These are phyloP conservation scores for Eumerus sabulonum DNA, from an alignment of 2,888 invertebrate species.

Conservation along the genomic window DNA sequence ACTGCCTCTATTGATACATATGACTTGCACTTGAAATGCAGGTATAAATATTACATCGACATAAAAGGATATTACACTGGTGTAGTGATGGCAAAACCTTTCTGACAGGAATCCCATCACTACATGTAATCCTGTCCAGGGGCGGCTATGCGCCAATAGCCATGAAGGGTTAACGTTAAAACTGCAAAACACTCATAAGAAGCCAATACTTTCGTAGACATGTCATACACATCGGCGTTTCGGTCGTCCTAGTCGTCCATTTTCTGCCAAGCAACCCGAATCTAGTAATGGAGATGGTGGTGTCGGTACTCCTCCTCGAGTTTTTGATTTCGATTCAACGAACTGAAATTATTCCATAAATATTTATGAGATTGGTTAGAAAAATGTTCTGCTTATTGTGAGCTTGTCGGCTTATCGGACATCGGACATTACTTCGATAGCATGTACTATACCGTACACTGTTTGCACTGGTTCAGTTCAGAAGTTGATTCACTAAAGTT, in stretches of 20 bases:
- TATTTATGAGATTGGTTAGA: slow-evolving; percentile 65
- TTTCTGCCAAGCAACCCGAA: slow-evolving; percentile 16
- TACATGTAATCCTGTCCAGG: background rate
- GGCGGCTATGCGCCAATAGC: background rate
- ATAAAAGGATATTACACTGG: slow-evolving; percentile 43
- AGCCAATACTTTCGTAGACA: slow-evolving; percentile 47
- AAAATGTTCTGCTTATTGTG: slow-evolving; percentile 55
- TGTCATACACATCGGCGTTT: too few relatives aligned
- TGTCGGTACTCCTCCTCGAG: slow-evolving; percentile 21
- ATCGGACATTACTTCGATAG: slow-evolving; percentile 47
- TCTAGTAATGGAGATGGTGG: too few relatives aligned
- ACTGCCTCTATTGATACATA: background rate
- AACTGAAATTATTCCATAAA: slow-evolving; percentile 69
- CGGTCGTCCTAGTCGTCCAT: slow-evolving; percentile 19
- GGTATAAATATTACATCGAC: slow-evolving; percentile 60
- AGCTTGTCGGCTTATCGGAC: slow-evolving; percentile 43
- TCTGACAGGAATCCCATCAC: slow-evolving; percentile 50
- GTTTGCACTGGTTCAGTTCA: slow-evolving; percentile 2
- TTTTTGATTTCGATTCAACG: slow-evolving; percentile 68
- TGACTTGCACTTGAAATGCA: slow-evolving; percentile 50
- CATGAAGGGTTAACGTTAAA: slow-evolving; percentile 59
- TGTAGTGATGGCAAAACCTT: slow-evolving; percentile 12
- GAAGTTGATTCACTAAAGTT: slow-evolving; percentile 47
- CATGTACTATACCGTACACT: slow-evolving; percentile 5
- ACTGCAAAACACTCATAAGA: slow-evolving; percentile 47